Conservation (phyloP, 2,113 vertebrate genomes). For the Phycodurus eques region DNA sequence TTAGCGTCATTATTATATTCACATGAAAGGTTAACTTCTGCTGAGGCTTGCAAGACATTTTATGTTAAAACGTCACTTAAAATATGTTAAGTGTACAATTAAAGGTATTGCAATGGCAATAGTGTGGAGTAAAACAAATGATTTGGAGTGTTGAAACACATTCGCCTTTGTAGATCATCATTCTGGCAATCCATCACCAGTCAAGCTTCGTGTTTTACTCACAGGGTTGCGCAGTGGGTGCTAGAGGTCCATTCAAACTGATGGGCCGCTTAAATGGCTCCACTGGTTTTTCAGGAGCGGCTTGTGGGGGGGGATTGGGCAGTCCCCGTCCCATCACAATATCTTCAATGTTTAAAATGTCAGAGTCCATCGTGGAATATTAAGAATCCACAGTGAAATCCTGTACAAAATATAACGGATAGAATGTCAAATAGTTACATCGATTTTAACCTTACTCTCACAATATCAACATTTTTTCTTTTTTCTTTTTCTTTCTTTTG, state of each 20-base stretch:
- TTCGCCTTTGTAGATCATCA: too few relatives aligned
- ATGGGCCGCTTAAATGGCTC: slow-evolving; percentile 54
- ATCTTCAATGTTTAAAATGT: slow-evolving; percentile 74
- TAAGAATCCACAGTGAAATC: not conserved
- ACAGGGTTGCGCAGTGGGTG: slow-evolving; percentile 66
- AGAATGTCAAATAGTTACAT: too few relatives aligned
- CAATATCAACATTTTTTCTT: not conserved
- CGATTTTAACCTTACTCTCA: not conserved
- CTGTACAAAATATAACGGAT: not conserved
- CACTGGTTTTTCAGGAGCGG: slow-evolving; percentile 52
- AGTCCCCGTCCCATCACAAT: slow-evolving; percentile 72
- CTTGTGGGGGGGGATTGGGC: slow-evolving; percentile 52
- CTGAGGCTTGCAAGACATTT: too few relatives aligned
- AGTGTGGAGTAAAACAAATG: too few relatives aligned
- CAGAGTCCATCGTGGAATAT: slow-evolving; percentile 67
- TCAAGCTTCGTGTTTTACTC: slow-evolving; percentile 19
- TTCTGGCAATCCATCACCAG: not conserved
- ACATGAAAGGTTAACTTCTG: too few relatives aligned
- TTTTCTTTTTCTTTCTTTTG: too few relatives aligned
- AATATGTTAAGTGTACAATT: too few relatives aligned
- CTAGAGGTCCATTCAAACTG: slow-evolving; percentile 53
- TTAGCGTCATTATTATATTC: too few relatives aligned
- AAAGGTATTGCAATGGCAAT: too few relatives aligned
- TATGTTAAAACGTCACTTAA: too few relatives aligned
- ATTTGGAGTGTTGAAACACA: too few relatives aligned